phyloP scores from a whole-genome alignment of 2,113 vertebrate genomes.

The Acinonyx jubatus region DNA sequence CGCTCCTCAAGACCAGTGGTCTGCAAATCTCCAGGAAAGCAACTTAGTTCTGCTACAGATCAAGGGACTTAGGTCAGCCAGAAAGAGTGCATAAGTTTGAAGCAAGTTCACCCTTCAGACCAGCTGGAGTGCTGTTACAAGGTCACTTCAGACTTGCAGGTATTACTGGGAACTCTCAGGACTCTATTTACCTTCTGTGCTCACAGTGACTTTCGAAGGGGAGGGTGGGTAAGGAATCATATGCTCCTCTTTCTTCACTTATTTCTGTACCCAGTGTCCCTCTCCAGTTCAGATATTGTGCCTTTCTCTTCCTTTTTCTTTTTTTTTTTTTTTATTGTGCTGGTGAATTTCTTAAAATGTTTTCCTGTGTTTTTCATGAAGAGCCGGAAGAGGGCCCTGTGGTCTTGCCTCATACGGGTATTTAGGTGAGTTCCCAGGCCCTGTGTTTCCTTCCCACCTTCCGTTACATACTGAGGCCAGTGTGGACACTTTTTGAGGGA shows the following conservation, averaged over 20 bases:
- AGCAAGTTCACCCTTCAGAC: not conserved
- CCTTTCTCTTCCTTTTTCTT: not conserved
- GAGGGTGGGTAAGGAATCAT: not conserved
- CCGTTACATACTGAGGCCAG: not conserved
- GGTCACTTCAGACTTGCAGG: not conserved
- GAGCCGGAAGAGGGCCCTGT: not conserved
- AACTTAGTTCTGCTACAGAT: not conserved
- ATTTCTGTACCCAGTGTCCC: not conserved
- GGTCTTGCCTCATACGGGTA: not conserved
- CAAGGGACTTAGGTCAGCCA: not conserved
- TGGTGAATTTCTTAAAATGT: not conserved
- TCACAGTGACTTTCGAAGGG: not conserved
- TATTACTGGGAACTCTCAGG: not conserved
- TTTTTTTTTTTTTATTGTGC: not conserved
- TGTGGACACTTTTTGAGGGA: not conserved
- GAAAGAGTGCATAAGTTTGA: not conserved
- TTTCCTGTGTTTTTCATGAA: not conserved
- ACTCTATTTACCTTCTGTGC: not conserved
- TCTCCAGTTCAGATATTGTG: not conserved
- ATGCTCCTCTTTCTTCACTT: not conserved
- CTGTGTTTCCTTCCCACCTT: not conserved
- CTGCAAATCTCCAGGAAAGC: not conserved
- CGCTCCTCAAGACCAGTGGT: not conserved
- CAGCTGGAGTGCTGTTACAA: not conserved
- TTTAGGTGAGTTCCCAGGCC: not conserved